Evolutionary conservation across 1,140 invertebrate species (phyloP).

Genomic region (honey bee (Apis mellifera)): DNA sequence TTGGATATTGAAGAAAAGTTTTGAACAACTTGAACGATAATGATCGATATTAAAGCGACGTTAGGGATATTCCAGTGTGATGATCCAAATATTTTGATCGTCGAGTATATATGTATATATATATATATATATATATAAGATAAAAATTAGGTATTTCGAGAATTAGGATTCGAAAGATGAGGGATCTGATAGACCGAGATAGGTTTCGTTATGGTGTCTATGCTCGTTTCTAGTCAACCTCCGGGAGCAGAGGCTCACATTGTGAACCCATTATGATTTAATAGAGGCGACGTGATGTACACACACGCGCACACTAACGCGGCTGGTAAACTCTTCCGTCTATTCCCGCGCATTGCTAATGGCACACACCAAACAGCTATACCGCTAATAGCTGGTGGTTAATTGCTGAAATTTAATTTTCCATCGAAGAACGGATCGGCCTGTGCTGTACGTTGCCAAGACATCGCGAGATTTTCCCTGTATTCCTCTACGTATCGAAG

Average conservation of each 20-base stretch:
- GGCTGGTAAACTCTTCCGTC: slow-evolving; percentile 71
- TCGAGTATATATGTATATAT: too few relatives aligned
- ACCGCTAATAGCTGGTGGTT: slow-evolving; percentile 73
- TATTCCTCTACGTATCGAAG: not conserved
- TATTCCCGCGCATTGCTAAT: slow-evolving; percentile 74
- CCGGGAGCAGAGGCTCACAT: slow-evolving; percentile 70
- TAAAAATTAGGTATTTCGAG: not conserved
- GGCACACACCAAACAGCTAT: slow-evolving; percentile 72
- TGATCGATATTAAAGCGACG: too few relatives aligned
- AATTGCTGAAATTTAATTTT: slow-evolving; percentile 78
- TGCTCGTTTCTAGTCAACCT: slow-evolving; percentile 66
- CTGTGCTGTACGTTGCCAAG: not conserved
- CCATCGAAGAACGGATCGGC: slow-evolving; percentile 34
- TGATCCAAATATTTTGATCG: too few relatives aligned
- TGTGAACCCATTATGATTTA: slow-evolving; percentile 78
- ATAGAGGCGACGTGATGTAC: slow-evolving; percentile 75
- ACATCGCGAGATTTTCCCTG: not conserved
- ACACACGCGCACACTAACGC: slow-evolving; percentile 66
- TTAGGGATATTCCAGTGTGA: too few relatives aligned
- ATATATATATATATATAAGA: too few relatives aligned
- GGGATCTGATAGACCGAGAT: slow-evolving; percentile 43
- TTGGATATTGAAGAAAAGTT: too few relatives aligned
- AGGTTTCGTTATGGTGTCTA: slow-evolving; percentile 61
- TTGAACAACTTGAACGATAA: too few relatives aligned
- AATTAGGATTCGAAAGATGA: slow-evolving; percentile 20